Conservation (phyloP, 2,888 invertebrate species). For the Anthrax anthrax region DNA sequence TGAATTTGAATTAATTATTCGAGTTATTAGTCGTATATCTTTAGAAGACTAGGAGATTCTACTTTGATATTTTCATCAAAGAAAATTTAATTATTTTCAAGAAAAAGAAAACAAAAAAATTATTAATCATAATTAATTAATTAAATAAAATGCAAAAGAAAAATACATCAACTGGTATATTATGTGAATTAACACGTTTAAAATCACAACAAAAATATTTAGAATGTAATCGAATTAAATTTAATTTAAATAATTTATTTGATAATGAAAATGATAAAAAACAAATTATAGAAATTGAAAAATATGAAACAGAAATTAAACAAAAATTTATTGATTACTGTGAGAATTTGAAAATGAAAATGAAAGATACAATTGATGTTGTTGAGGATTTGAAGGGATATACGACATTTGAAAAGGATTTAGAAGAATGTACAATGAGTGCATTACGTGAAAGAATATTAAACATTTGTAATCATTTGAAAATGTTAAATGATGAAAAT, state of each 20-base stretch:
- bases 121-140: background rate
- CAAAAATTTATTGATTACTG: conserved; percentile 18
- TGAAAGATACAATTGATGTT: conserved; percentile 26
- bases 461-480: conserved; percentile 21
- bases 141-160: conserved; percentile 2
- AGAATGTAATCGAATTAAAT: conserved; percentile 29
- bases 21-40: no score
- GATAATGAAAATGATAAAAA: conserved; percentile 5
- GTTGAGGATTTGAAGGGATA: conserved; percentile 24
- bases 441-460: conserved; percentile 25
- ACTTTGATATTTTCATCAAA: no score
- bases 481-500: conserved; percentile 21
- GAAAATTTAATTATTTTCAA: no score
- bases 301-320: conserved; percentile 20
- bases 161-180: conserved; percentile 22
- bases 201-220: conserved; percentile 34
- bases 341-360: conserved; percentile 17
- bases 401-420: conserved; percentile 19
- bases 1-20: no score
- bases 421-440: conserved; percentile 20
- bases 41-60: no score
- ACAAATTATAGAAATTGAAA: conserved; percentile 24
- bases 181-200: conserved; percentile 30
- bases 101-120: background rate
- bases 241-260: conserved; percentile 22